Percentiles rank a stretch among this genome's conserved stretches.
Conservation (phyloP, 1,140 invertebrate genomes). For the Lepidurus arcticus region DNA sequence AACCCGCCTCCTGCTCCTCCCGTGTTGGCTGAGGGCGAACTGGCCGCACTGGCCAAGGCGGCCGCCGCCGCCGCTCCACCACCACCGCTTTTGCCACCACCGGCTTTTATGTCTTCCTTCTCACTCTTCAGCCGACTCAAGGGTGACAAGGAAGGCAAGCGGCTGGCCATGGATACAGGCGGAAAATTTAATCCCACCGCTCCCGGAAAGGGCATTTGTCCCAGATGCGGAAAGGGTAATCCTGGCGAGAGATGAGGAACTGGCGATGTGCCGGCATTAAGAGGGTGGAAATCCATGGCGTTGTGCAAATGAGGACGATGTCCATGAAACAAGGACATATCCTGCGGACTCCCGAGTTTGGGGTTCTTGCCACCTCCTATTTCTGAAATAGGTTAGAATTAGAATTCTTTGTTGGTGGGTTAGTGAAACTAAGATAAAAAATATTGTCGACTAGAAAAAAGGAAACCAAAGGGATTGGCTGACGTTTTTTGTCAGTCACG, state of each 20-base stretch:
- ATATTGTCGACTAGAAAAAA: too few species aligned
- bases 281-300: neutral
- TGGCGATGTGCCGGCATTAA: slow-evolving; percentile 1
- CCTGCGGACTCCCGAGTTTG: neutral
- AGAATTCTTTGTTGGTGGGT: slow-evolving; percentile 4
- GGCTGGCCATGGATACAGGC: slow-evolving; percentile 11
- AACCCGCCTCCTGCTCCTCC: neutral
- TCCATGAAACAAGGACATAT: slow-evolving; percentile 22
- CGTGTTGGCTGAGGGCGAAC: neutral
- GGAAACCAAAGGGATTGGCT: neutral
- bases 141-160: slow-evolving; percentile 3
- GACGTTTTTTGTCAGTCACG: too few species aligned
- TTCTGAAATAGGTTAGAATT: slow-evolving; percentile 12
- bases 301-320: slow-evolving; percentile 21
- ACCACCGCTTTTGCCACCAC: neutral
- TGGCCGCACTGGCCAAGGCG: neutral
- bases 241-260: slow-evolving; percentile 5
- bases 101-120: neutral
- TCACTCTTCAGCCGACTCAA: neutral
- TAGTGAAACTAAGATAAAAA: neutral
- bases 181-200: neutral
- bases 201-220: slow-evolving; percentile 8
- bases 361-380: slow-evolving; percentile 16
- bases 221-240: slow-evolving; percentile 14
- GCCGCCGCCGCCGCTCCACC: neutral